Percentiles rank a stretch among this genome's conserved stretches.
These are phyloP conservation scores for Mystacides longicornis DNA, from an alignment of 2,888 invertebrate genomes.

Conservation along the genomic window DNA sequence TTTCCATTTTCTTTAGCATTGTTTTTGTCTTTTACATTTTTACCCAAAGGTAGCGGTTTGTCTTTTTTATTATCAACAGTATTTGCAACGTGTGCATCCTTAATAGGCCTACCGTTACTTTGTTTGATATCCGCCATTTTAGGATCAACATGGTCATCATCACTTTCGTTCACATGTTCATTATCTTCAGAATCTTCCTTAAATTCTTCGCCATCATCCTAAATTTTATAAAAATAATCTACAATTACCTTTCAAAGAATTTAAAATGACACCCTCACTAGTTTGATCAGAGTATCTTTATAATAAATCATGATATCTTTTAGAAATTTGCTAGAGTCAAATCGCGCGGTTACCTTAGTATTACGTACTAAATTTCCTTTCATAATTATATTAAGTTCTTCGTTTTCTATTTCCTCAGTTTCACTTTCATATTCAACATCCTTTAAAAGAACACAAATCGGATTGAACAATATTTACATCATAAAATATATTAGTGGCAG, in stretches of 20 bases:
- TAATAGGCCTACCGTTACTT: background rate
- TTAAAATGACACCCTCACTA: too few species aligned
- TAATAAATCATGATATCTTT: too few species aligned
- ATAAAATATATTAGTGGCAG: too few species aligned
- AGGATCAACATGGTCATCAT: background rate
- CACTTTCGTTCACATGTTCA: background rate
- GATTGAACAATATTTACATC: background rate
- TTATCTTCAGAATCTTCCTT: background rate
- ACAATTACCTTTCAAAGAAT: background rate
- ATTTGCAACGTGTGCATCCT: background rate
- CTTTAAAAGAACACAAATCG: background rate
- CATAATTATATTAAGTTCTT: background rate
- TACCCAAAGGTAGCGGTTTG: background rate
- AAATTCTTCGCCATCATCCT: background rate
- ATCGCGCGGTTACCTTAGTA: too few species aligned
- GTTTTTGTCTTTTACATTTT: background rate
- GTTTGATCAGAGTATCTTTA: too few species aligned
- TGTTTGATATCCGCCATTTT: background rate
- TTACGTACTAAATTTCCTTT: background rate
- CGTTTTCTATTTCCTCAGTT: background rate
- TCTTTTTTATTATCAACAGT: background rate
- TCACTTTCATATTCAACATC: background rate
- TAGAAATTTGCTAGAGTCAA: too few species aligned
- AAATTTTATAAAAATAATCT: background rate
- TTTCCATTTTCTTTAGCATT: background rate